Conservation (phyloP, 2,888 invertebrate species). For the Anagyrus pseudococci region DNA sequence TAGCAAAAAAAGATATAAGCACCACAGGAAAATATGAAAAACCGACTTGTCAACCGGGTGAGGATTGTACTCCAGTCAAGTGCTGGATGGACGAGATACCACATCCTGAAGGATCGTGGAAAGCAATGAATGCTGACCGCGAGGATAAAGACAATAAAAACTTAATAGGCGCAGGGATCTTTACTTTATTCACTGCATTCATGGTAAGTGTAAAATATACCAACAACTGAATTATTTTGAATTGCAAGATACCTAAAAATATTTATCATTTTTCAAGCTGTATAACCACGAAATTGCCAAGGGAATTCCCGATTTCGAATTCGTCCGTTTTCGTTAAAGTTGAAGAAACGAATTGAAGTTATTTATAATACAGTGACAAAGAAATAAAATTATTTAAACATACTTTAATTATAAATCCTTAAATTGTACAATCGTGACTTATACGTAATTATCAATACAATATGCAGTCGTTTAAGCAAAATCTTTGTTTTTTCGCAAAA, state of each 20-base stretch:
- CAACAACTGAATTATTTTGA: neutral
- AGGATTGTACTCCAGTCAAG: neutral
- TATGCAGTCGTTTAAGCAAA: neutral
- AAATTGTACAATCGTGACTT: slow-evolving; percentile 30
- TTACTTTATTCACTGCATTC: neutral
- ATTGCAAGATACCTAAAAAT: too few species aligned
- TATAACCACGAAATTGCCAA: neutral
- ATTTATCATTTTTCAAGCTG: slow-evolving; percentile 1
- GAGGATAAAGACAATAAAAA: slow-evolving; percentile 21
- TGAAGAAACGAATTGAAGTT: neutral
- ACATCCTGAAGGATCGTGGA: slow-evolving; percentile 35
- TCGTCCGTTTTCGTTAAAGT: neutral
- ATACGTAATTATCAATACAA: neutral
- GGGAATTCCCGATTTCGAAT: slow-evolving; percentile 14
- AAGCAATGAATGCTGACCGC: slow-evolving; percentile 14
- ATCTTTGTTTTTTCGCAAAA: slow-evolving; percentile 90
- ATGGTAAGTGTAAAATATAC: neutral
- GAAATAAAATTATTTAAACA: slow-evolving; percentile 4
- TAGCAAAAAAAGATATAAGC: slow-evolving; percentile 6
- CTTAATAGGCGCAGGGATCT: slow-evolving; percentile 2
- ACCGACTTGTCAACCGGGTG: neutral
- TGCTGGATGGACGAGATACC: slow-evolving; percentile 33
- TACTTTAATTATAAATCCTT: slow-evolving; percentile 37
- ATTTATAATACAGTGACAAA: neutral
- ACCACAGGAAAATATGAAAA: slow-evolving; percentile 9